Percentiles rank a stretch among this genome's conserved stretches.
These are phyloP conservation scores for Microchrysa polita DNA, from an alignment of 2,888 invertebrate species.

Conservation along the genomic window DNA sequence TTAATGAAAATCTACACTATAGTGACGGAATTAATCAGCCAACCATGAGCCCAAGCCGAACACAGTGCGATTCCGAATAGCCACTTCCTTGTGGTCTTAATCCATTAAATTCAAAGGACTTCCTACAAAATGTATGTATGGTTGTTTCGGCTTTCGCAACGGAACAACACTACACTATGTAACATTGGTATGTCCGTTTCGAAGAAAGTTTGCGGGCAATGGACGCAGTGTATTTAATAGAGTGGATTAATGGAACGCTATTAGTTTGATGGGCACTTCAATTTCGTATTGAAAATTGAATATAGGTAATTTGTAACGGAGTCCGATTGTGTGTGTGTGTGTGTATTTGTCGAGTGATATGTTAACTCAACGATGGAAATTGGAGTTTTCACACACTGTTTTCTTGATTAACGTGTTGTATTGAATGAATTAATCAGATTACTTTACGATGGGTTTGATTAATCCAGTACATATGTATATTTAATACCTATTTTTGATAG, in stretches of 20 bases:
- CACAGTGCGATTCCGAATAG: too few relatives aligned
- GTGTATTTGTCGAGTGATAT: neutral
- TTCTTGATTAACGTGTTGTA: neutral
- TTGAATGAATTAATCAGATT: neutral
- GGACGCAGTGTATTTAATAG: conserved; percentile 5
- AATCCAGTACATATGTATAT: too few relatives aligned
- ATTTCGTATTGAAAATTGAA: conserved; percentile 30
- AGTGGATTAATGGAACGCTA: conserved; percentile 31
- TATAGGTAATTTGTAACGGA: conserved; percentile 21
- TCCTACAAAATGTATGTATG: too few relatives aligned
- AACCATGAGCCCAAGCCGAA: too few relatives aligned
- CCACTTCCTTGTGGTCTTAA: neutral
- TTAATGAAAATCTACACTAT: too few relatives aligned
- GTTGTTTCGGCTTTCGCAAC: neutral
- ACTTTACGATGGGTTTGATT: neutral
- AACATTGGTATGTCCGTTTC: neutral
- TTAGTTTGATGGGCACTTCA: conserved; percentile 22
- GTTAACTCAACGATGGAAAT: neutral
- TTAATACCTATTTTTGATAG: too few relatives aligned
- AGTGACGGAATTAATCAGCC: too few relatives aligned
- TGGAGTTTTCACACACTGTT: neutral
- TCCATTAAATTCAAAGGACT: neutral
- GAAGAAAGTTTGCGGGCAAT: conserved; percentile 6
- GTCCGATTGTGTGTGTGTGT: neutral
- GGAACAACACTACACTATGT: neutral